Conservation (phyloP, 2,113 vertebrate species). For the Mungos mungo region DNA sequence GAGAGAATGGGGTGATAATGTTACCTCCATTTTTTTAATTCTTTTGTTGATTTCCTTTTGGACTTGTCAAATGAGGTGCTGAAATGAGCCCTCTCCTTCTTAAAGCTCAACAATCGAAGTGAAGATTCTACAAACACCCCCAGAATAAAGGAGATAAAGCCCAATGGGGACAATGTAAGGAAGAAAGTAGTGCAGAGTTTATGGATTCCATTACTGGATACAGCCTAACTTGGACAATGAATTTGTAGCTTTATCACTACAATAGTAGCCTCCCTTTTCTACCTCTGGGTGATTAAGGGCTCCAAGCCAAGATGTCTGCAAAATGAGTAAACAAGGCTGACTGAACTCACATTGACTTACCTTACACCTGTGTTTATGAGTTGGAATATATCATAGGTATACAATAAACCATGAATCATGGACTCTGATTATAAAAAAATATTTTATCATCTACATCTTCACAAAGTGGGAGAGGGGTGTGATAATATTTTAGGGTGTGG, state of each 20-base stretch:
- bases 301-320: background rate
- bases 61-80: constrained; percentile 24
- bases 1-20: constrained; percentile 24
- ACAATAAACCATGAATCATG: background rate
- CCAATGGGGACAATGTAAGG: background rate
- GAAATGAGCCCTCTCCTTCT: constrained; percentile 38
- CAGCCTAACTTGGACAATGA: background rate
- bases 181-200: background rate
- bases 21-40: constrained; percentile 49
- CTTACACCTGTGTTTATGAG: background rate
- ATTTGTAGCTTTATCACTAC: background rate
- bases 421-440: background rate
- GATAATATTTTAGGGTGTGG: background rate
- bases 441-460: background rate
- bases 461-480: background rate
- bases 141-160: constrained; percentile 36
- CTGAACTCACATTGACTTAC: background rate
- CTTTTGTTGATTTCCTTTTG: constrained; percentile 61
- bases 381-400: background rate
- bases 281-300: background rate
- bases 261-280: background rate
- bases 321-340: constrained; percentile 3
- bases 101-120: constrained; percentile 52
- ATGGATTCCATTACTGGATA: background rate
- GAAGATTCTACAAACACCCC: constrained; percentile 36